Base-by-base conservation (phyloP, 1,140 invertebrate genomes). In the Wasmannia auropunctata region DNA sequence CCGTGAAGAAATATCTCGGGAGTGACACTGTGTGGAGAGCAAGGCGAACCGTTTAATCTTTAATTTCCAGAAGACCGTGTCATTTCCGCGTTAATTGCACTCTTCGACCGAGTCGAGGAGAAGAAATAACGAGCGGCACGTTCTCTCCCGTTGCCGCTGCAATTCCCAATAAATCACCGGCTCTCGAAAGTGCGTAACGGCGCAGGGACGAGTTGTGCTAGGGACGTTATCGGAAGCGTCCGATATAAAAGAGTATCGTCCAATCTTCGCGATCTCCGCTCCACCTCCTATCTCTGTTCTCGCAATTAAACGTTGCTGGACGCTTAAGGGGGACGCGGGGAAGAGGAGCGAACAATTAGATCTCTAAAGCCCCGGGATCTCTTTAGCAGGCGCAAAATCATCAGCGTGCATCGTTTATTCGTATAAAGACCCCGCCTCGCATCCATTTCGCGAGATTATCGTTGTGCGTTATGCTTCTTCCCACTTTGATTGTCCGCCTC, bases 401-500 rank as follows among this genome's bases (percentile, higher is more conserved):
- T 62, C 54, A 63, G 70, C 11, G 34, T 28, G 40, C 70, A 34
- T 77, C 40, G 56, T 76, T 77, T 63, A 51, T 62, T 62, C 81
- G 37, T 37, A 16, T 81, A 70, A 80, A 80, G 51, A 56, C 4
- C 25, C 19, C 31, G 25, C 34, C 22, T 56, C 77, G 63, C 34
- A 54, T 43, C 34, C 37, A 81, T 81, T 65, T 43, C 69, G 56
- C 40, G 37, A 34, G 56, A 79, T 79, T 67, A 85, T 65, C 58
- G 46, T 54, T 49, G 31, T 28, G 77, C 65, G 75, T 16, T 80
- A 56, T 70, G 28, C 69, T 86, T 31, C 43, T 46, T 86, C 22
- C 65, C 77, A 25, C 77, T 72, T 72, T 58, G 79, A 72, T 54
- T 46, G 25, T 72, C 60, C 31, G 65, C 67, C 54, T 88, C 65